Base-by-base conservation (phyloP, 2,888 invertebrate species). In the Ephialtes manifestator region DNA sequence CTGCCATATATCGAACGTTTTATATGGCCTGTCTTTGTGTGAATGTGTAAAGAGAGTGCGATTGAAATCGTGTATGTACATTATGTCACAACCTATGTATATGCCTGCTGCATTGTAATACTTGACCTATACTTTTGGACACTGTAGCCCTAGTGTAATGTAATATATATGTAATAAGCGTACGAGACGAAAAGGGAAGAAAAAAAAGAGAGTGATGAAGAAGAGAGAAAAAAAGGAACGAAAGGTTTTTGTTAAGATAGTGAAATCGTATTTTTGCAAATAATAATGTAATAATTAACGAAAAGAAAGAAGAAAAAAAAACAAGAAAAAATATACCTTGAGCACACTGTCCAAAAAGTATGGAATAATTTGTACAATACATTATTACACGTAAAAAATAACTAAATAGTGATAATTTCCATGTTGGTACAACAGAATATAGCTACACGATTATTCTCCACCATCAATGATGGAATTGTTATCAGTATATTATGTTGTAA, bases 91-190 rank as follows among this genome's bases (percentile, higher is more conserved):
- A 77, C 74, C 77, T 85, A 81, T 85, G 81, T 79, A 85, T 82
- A 82, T 81, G 90, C 87, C 89, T 89, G 89, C 89, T 91, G 87
- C 87, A 90, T 91, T 91, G 88, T 92, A 91, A 92, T 91, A 92
- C 88, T 91, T 91, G 91, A 92, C 91, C 90, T 91, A 91, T 93
- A 93, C 91, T 92, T 93, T 93, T 92, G 92, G 92, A 92, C 92
- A 91, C 86, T 91, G 90, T 90, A 90, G 91, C 90, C 86, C 87
- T 89, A 90, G 89, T 88, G 89, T 85, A 82, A 85, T 92, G 88
- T 89, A 86, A 87, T 83, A 86, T 72, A 77, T 77, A 71, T 84
- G 55, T 68, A 79, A 84, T 78, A 82, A 81, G 76, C 78, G 71
- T 81, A 74, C 71, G 75, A 70, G 48, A 48, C 43, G 68, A 63